These are phyloP conservation scores for Malacoctenus gilli DNA, from an alignment of 2,797 vertebrate species.

Conservation along the genomic window DNA sequence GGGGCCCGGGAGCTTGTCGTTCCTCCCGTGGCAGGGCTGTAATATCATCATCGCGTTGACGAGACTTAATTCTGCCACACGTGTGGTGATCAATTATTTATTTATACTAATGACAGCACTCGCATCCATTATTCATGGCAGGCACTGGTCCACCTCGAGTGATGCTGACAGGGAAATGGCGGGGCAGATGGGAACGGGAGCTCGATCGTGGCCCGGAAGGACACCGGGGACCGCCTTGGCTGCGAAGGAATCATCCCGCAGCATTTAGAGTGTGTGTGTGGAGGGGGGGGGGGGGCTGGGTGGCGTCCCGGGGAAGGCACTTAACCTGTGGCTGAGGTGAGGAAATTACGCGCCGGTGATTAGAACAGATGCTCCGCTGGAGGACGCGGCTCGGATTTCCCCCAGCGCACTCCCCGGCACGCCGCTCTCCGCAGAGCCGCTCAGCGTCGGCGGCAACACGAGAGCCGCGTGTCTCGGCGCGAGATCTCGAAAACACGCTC, in stretches of 20 bases:
- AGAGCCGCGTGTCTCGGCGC: constrained; percentile 2
- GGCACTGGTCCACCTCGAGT: constrained; percentile 41
- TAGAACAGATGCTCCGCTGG: constrained; percentile 37
- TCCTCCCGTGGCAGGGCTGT: constrained; percentile 30
- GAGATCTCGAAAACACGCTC: too few species aligned
- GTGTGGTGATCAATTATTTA: constrained; percentile 62
- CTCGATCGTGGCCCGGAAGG: constrained; percentile 47
- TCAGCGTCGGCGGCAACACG: constrained; percentile 13
- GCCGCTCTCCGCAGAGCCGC: constrained; percentile 15
- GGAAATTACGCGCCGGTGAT: constrained; percentile 59
- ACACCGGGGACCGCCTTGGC: constrained; percentile 38
- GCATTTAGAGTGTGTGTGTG: constrained; percentile 50
- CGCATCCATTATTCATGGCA: constrained; percentile 66
- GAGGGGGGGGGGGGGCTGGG: too few species aligned
- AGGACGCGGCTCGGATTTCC: constrained; percentile 43
- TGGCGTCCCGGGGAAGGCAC: constrained; percentile 37
- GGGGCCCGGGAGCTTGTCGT: constrained; percentile 5
- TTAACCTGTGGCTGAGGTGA: constrained; percentile 58
- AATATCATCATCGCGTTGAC: constrained; percentile 56
- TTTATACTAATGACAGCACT: constrained; percentile 62
- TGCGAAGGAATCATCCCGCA: constrained; percentile 43
- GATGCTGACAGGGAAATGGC: constrained; percentile 59
- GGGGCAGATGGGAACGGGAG: constrained; percentile 43
- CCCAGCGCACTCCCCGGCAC: constrained; percentile 31
- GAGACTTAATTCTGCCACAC: constrained; percentile 45